Conservation (phyloP, 2,888 invertebrate species). For the Lasioglossum malachurum region DNA sequence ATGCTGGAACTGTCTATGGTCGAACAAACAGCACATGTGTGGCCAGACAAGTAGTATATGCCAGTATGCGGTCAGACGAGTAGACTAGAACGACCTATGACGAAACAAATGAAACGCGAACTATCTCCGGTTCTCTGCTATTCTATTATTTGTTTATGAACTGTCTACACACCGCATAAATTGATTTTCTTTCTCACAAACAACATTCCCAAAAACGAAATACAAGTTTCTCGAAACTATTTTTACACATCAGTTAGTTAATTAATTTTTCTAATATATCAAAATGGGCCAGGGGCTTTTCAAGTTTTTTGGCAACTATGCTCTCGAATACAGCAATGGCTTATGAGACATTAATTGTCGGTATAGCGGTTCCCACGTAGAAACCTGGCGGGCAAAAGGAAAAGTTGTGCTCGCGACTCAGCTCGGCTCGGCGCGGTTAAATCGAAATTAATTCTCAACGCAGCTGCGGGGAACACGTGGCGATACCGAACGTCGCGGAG, state of each 20-base stretch:
- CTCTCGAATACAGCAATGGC: neutral
- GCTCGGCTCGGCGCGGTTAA: constrained; percentile 52
- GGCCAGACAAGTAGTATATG: neutral
- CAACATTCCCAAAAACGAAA: neutral
- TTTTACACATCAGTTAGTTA: neutral
- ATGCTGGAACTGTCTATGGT: no score
- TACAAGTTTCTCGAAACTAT: no score
- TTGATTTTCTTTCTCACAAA: no score
- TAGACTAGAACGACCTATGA: neutral
- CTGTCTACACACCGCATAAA: no score
- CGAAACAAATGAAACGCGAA: neutral
- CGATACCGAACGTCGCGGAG: constrained; percentile 25
- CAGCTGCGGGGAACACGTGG: constrained; percentile 70
- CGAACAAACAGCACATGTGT: no score
- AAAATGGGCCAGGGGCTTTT: neutral
- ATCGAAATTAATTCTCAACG: constrained; percentile 78
- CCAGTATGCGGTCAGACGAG: neutral
- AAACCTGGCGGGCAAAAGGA: neutral
- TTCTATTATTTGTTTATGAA: neutral
- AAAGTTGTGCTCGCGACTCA: constrained; percentile 24
- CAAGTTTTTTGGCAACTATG: neutral
- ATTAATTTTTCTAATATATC: neutral
- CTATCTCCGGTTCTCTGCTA: neutral
- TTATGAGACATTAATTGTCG: neutral
- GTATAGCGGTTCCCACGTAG: neutral